These are phyloP conservation scores for Tarsius wallacei DNA, from an alignment of 2,797 vertebrate species.

Conservation along the genomic window DNA sequence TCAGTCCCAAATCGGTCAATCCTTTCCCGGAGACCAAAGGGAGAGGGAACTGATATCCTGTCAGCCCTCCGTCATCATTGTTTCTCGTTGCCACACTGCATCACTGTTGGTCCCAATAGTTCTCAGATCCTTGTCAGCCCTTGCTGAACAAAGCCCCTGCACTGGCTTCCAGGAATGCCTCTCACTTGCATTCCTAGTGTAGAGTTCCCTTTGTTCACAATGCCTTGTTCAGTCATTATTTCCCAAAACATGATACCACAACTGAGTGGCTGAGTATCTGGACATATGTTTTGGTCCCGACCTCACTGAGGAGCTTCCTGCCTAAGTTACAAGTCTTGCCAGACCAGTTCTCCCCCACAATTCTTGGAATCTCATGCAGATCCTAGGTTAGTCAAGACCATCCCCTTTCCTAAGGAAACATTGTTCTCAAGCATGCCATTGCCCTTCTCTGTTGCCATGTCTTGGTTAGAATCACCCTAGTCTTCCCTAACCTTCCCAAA, in stretches of 20 bases:
- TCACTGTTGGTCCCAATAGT: neutral
- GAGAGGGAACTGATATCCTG: neutral
- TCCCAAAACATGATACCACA: neutral
- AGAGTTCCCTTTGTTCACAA: neutral
- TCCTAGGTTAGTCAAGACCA: neutral
- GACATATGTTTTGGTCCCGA: no score
- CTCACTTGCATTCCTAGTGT: neutral
- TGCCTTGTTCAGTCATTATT: neutral
- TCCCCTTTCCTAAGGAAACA: neutral
- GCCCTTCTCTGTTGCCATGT: neutral
- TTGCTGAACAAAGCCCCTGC: neutral
- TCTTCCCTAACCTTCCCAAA: neutral
- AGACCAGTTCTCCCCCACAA: neutral
- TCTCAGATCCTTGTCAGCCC: neutral
- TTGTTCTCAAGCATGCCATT: neutral
- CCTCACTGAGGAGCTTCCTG: neutral
- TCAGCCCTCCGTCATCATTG: neutral
- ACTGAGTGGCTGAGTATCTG: no score
- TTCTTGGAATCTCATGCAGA: neutral
- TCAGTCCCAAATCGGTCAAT: neutral
- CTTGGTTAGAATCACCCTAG: neutral
- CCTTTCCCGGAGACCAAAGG: neutral
- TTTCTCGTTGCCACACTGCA: neutral
- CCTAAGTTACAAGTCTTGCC: neutral
- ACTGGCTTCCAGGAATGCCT: neutral